phyloP scores from a whole-genome alignment of 2,888 invertebrate genomes.

The Melieria picta region DNA sequence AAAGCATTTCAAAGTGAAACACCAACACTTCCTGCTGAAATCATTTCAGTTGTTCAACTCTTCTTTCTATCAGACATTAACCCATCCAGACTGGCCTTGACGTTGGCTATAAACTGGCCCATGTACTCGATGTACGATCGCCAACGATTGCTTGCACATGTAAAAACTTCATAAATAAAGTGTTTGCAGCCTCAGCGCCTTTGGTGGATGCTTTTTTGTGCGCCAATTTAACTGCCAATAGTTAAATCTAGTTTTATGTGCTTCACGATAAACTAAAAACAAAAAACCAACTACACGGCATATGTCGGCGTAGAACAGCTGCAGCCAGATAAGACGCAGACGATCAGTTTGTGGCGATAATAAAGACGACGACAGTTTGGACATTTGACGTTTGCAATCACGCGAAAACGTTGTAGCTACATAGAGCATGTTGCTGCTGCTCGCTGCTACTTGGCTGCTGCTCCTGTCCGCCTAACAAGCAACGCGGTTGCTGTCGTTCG shows the following conservation, averaged over 20 bases:
- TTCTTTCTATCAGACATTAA: no score
- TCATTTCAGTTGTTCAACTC: no score
- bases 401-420: constrained; percentile 33
- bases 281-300: not conserved
- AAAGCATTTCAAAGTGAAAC: no score
- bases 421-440: constrained; percentile 5
- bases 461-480: not conserved
- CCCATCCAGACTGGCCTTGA: no score
- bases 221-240: not conserved
- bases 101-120: no score
- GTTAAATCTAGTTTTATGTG: not conserved
- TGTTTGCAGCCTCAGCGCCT: no score
- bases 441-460: not conserved
- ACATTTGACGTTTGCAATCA: constrained; percentile 39
- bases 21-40: no score
- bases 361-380: constrained; percentile 36
- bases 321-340: not conserved
- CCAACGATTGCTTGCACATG: no score
- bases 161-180: no score
- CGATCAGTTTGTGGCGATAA: constrained; percentile 30
- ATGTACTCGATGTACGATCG: no score
- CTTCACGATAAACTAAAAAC: not conserved
- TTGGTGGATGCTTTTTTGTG: no score
- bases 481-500: no score
- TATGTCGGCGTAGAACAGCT: not conserved